phyloP scores from a whole-genome alignment of 2,113 vertebrate genomes.

The Thymallus thymallus region DNA sequence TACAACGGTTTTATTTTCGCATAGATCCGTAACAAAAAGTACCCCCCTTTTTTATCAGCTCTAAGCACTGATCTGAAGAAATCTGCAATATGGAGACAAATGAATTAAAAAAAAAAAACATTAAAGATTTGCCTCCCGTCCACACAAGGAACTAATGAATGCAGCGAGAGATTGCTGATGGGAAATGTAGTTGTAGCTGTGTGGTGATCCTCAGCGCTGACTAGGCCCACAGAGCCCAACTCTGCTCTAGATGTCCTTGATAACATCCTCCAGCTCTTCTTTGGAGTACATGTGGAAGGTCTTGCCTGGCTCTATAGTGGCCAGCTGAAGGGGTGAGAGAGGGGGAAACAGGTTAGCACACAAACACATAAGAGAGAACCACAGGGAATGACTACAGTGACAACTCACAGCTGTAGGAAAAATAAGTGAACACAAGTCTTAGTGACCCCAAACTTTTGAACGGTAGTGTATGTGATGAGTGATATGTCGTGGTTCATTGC shows the following conservation, averaged over 20 bases:
- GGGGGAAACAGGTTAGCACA: not conserved
- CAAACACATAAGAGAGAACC: too few relatives aligned
- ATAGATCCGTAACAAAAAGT: conserved; percentile 73
- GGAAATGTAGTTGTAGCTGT: conserved; percentile 44
- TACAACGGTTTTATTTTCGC: conserved; percentile 73
- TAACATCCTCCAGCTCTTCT: conserved; percentile 96
- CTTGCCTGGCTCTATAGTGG: conserved; percentile 91
- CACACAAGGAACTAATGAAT: conserved; percentile 46
- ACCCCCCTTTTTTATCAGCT: conserved; percentile 40
- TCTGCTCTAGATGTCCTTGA: conserved; percentile 90
- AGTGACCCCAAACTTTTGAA: too few relatives aligned
- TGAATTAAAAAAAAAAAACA: conserved; percentile 47
- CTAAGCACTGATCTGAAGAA: conserved; percentile 55
- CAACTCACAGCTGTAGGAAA: too few relatives aligned
- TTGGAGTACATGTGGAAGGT: conserved; percentile 99
- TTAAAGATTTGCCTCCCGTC: conserved; percentile 57
- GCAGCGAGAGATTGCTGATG: conserved; percentile 51
- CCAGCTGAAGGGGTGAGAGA: conserved; percentile 84
- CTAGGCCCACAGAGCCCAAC: conserved; percentile 24
- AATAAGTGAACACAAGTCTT: too few relatives aligned
- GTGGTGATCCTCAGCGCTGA: not conserved
- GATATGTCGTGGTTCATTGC: not conserved
- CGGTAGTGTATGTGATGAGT: too few relatives aligned
- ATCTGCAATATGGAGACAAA: conserved; percentile 48
- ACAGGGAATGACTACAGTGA: too few relatives aligned